These are phyloP conservation scores for Peribatodes rhomboidaria DNA, from an alignment of 2,888 invertebrate genomes.

Conservation along the genomic window DNA sequence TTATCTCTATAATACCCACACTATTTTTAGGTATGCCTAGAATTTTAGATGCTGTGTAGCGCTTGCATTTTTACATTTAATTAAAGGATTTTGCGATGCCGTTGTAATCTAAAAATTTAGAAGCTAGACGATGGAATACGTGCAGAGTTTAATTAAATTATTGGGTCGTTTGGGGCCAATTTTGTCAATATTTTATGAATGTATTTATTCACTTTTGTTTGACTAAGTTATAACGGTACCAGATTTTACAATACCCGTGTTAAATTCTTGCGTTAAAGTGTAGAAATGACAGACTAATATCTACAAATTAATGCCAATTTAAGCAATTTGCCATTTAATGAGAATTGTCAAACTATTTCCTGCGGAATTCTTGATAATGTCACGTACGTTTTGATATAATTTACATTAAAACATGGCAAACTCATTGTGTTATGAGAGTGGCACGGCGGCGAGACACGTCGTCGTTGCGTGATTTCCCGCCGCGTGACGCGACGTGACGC, in stretches of 20 bases:
- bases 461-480: conserved; percentile 21
- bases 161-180: background rate
- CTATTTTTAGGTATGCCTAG: background rate
- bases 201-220: too few species aligned
- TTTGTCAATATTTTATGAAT: too few species aligned
- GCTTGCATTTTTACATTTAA: background rate
- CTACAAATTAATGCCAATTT: too few species aligned
- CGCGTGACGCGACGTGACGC: conserved; percentile 23
- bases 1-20: background rate
- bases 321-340: background rate
- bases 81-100: background rate
- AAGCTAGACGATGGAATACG: background rate
- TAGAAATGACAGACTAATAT: too few species aligned
- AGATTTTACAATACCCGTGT: too few species aligned
- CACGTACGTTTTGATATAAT: conserved; percentile 2
- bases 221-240: too few species aligned
- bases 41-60: background rate
- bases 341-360: background rate
- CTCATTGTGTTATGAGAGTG: background rate
- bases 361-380: background rate
- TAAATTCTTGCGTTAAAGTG: too few species aligned
- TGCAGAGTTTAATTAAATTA: background rate
- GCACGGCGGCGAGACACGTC: conserved; percentile 1
- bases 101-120: background rate
- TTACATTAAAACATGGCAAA: background rate